A percentile compares a stretch with the other conserved stretches of the same genome.
phyloP scores from a whole-genome alignment of 1,140 invertebrate species.

The Zophobas morio region DNA sequence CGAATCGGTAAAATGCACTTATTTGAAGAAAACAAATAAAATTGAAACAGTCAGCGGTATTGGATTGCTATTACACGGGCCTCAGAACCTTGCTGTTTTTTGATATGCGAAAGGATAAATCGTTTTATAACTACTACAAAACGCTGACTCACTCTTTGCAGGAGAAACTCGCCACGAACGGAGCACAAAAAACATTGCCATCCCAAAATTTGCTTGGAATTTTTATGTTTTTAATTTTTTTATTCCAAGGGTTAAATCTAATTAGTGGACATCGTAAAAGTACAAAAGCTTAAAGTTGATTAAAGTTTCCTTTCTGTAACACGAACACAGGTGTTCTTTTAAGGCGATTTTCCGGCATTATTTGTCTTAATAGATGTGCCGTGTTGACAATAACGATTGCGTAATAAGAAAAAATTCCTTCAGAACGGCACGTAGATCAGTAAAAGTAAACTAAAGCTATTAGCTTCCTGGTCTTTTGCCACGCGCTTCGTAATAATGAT shows the following conservation, averaged over 20 bases:
- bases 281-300: conserved; percentile 28
- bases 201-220: conserved; percentile 7
- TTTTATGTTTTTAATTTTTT: conserved; percentile 35
- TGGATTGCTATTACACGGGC: conserved; percentile 46
- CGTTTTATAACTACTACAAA: conserved; percentile 48
- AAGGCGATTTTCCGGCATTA: conserved; percentile 24
- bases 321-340: conserved; percentile 26
- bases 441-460: conserved; percentile 1
- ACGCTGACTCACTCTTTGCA: conserved; percentile 41
- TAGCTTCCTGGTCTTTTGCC: conserved; percentile 1
- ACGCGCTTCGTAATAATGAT: conserved; percentile 1
- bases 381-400: conserved; percentile 39
- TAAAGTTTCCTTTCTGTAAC: conserved; percentile 19
- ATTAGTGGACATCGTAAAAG: conserved; percentile 35
- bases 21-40: conserved; percentile 47
- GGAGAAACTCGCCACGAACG: conserved; percentile 13
- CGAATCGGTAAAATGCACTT: conserved; percentile 37
- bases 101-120: conserved; percentile 49
- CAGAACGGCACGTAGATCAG: not conserved
- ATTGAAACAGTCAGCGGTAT: conserved; percentile 47
- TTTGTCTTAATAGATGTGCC: conserved; percentile 36
- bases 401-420: conserved; percentile 14
- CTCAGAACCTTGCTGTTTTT: conserved; percentile 43
- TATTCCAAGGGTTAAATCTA: conserved; percentile 26
- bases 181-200: conserved; percentile 1